A percentile compares a stretch with the other conserved stretches of the same genome.
Evolutionary conservation across 1,140 invertebrate species (phyloP).

Genomic region (Neoseiulus cucumeris): DNA sequence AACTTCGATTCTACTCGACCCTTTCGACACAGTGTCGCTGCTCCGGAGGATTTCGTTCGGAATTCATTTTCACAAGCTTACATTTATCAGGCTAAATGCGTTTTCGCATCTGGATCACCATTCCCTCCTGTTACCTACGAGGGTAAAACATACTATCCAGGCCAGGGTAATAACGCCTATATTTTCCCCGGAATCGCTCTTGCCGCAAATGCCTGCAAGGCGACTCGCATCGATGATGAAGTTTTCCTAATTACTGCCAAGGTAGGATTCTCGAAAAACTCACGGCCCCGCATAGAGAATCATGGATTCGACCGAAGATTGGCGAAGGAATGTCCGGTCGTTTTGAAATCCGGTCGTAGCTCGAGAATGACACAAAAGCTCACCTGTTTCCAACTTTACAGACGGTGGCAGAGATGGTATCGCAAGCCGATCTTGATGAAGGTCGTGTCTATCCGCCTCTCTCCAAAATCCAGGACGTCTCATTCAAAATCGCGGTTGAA

Average conservation of each 20-base stretch:
- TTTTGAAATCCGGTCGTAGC: no score
- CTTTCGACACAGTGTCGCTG: background rate
- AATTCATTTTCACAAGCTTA: background rate
- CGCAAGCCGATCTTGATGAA: conserved; percentile 50
- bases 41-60: background rate
- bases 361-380: no score
- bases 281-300: conserved; percentile 17
- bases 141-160: conserved; percentile 59
- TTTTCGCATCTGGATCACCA: conserved; percentile 81
- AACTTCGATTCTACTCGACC: conserved; percentile 17
- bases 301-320: conserved; percentile 15
- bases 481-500: conserved; percentile 59
- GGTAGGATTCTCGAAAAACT: conserved; percentile 35
- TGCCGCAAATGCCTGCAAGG: conserved; percentile 44
- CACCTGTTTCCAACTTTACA: no score
- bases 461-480: conserved; percentile 63
- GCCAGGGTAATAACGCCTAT: conserved; percentile 82
- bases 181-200: conserved; percentile 85
- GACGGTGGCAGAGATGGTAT: conserved; percentile 59
- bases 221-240: conserved; percentile 35
- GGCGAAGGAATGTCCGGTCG: no score
- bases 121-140: conserved; percentile 56
- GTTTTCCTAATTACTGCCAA: conserved; percentile 72
- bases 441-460: conserved; percentile 91
- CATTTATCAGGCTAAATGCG: conserved; percentile 45